These are phyloP conservation scores for Gadus macrocephalus DNA, from an alignment of 2,113 vertebrate genomes.

Conservation along the genomic window DNA sequence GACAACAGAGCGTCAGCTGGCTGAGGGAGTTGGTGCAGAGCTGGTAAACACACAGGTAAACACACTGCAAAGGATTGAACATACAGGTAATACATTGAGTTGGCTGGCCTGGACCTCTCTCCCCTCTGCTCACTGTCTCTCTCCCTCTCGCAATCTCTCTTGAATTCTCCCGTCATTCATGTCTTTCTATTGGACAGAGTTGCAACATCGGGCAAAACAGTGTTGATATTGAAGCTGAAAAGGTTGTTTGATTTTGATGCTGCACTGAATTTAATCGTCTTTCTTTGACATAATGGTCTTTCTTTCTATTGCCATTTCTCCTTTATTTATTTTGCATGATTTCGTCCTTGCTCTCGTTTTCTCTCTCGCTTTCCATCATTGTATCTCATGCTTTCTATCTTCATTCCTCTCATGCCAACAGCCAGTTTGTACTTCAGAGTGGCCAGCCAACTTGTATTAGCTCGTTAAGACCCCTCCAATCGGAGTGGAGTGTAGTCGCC, in stretches of 20 bases:
- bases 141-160: not conserved
- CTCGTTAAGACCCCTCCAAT: too few species aligned
- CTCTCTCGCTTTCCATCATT: too few species aligned
- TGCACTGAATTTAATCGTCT: not conserved
- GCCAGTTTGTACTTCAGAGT: too few species aligned
- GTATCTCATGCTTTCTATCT: too few species aligned
- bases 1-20: too few species aligned
- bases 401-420: too few species aligned
- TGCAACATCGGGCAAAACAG: not conserved
- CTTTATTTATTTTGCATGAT: not conserved
- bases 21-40: too few species aligned
- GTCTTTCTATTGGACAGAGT: not conserved
- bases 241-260: not conserved
- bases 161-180: not conserved
- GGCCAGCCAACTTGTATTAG: too few species aligned
- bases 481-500: too few species aligned
- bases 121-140: not conserved
- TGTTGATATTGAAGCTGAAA: not conserved
- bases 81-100: too few species aligned
- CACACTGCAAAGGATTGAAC: too few species aligned
- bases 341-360: not conserved
- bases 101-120: not conserved
- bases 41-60: too few species aligned
- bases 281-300: not conserved
- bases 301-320: not conserved